Percentiles rank a stretch among this genome's conserved stretches.
Conservation (phyloP, 1,140 invertebrate genomes). For the Drosophila malerkotliana region DNA sequence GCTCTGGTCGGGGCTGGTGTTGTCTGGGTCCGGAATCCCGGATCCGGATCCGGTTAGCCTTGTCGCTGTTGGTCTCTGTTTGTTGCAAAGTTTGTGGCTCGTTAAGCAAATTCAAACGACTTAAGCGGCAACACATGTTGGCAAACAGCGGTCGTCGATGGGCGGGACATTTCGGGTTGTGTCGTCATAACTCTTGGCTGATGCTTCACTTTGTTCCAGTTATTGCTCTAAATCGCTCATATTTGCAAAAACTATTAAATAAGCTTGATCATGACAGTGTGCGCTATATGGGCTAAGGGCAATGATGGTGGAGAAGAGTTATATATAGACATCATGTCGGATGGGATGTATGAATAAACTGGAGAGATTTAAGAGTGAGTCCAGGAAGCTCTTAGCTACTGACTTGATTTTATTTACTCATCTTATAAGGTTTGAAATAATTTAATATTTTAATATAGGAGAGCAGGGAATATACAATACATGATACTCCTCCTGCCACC, state of each 20-base stretch:
- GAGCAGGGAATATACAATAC: too few species aligned
- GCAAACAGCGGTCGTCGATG: constrained; percentile 60
- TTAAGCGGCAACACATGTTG: constrained; percentile 80
- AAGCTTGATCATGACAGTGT: constrained; percentile 49
- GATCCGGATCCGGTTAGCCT: constrained; percentile 16
- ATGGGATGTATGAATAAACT: neutral
- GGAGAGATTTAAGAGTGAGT: neutral
- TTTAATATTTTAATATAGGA: too few species aligned
- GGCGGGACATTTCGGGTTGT: constrained; percentile 30
- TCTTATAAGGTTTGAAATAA: neutral
- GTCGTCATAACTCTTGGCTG: constrained; percentile 68
- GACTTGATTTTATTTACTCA: neutral
- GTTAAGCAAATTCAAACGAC: constrained; percentile 82
- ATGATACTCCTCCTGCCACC: too few species aligned
- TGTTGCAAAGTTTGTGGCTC: constrained; percentile 81
- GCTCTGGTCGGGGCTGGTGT: constrained; percentile 4
- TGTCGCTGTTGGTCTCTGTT: constrained; percentile 52
- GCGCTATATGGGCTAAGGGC: constrained; percentile 1
- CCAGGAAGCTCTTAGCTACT: neutral
- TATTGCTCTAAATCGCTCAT: constrained; percentile 74
- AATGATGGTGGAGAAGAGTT: neutral
- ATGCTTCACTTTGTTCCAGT: constrained; percentile 49
- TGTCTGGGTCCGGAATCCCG: constrained; percentile 4
- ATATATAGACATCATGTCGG: neutral
- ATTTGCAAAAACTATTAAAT: constrained; percentile 72